These are phyloP conservation scores for Eretmochelys imbricata DNA, from an alignment of 2,113 vertebrate species.

Conservation along the genomic window DNA sequence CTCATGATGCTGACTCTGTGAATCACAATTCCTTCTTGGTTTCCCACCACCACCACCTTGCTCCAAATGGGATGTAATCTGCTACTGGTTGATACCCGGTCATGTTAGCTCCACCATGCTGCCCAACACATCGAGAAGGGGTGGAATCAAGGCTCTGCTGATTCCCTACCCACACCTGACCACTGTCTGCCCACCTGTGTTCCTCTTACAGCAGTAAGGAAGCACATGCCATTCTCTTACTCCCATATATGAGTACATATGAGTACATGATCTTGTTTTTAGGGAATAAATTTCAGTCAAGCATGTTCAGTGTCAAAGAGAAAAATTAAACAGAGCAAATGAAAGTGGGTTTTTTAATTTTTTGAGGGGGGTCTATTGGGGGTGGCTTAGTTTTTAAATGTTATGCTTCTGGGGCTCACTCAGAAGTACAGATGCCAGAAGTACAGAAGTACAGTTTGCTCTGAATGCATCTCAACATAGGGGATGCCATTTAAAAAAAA, in stretches of 20 bases:
- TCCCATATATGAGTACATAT: neutral
- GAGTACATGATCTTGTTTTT: neutral
- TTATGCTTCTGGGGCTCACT: neutral
- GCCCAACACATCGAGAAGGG: neutral
- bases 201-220: neutral
- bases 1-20: neutral
- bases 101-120: neutral
- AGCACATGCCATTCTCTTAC: neutral
- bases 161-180: neutral
- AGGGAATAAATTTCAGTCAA: neutral
- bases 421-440: neutral
- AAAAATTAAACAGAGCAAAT: neutral
- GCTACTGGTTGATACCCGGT: neutral
- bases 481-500: neutral
- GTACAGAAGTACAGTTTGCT: neutral
- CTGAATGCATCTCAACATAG: neutral
- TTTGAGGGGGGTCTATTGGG: neutral
- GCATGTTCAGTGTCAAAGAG: neutral
- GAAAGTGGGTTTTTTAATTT: neutral
- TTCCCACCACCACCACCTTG: neutral
- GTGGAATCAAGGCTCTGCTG: neutral
- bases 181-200: neutral
- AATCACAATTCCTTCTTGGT: conserved; percentile 14
- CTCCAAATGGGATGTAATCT: conserved; percentile 43
- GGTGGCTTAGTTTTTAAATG: neutral